A percentile compares a stretch with the other conserved stretches of the same genome.
Conservation (phyloP, 2,797 vertebrate genomes). For the Aeoliscus strigatus region DNA sequence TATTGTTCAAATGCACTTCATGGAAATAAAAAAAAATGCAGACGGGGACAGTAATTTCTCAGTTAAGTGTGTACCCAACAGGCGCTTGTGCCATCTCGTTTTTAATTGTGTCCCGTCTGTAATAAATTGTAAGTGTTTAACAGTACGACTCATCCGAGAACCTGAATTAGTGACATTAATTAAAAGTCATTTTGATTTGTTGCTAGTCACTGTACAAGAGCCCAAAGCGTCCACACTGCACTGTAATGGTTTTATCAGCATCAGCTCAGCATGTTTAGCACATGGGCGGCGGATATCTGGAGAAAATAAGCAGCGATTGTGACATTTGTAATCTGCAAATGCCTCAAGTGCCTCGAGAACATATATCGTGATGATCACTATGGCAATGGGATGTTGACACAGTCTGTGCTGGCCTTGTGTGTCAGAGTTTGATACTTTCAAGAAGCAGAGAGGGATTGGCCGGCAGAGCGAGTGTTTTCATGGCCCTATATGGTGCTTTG, state of each 20-base stretch:
- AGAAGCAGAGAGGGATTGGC: slow-evolving; percentile 13
- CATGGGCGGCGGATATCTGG: slow-evolving; percentile 13
- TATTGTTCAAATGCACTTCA: slow-evolving; percentile 21
- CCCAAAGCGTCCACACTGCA: slow-evolving; percentile 13
- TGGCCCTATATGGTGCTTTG: slow-evolving; percentile 36
- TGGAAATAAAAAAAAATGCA: slow-evolving; percentile 39
- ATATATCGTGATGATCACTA: slow-evolving; percentile 1
- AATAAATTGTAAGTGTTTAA: slow-evolving; percentile 43
- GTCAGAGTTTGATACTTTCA: slow-evolving; percentile 39
- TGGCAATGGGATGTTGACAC: slow-evolving; percentile 9
- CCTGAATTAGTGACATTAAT: slow-evolving; percentile 33
- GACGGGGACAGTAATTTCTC: slow-evolving; percentile 41
- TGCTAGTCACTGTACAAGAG: slow-evolving; percentile 27
- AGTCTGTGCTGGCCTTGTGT: slow-evolving; percentile 6
- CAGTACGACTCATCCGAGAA: slow-evolving; percentile 27
- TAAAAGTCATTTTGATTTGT: slow-evolving; percentile 46
- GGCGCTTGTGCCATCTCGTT: slow-evolving; percentile 15
- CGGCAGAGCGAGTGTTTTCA: slow-evolving; percentile 14
- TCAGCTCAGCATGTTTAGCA: not conserved
- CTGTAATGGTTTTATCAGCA: slow-evolving; percentile 9
- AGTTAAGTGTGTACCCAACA: slow-evolving; percentile 18
- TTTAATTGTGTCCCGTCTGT: slow-evolving; percentile 40
- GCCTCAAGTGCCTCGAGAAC: too few species aligned
- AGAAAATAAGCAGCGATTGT: slow-evolving; percentile 12
- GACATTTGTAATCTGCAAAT: slow-evolving; percentile 4